These are phyloP conservation scores for Caenorhabditis sp. DNA, from an alignment of 2,888 invertebrate species.

Conservation along the genomic window DNA sequence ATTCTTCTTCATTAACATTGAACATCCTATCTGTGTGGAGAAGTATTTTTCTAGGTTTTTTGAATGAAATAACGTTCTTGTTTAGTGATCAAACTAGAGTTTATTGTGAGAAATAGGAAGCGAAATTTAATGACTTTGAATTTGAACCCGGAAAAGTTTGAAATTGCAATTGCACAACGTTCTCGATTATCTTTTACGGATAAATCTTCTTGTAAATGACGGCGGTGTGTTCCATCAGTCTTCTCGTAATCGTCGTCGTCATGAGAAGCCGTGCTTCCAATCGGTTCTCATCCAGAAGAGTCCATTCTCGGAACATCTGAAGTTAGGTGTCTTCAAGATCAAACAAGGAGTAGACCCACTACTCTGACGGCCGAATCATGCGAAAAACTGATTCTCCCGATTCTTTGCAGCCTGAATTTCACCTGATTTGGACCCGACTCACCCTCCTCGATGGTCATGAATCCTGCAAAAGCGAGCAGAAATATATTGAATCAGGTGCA, in stretches of 20 bases:
- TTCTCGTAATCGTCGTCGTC: conserved; percentile 73
- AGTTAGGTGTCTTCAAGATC: not conserved
- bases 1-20: conserved; percentile 44
- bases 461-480: conserved; percentile 67
- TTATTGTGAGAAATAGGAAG: not conserved
- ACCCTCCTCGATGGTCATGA: conserved; percentile 76
- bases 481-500: conserved; percentile 17
- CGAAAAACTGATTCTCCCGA: conserved; percentile 77
- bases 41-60: conserved; percentile 48
- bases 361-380: conserved; percentile 76
- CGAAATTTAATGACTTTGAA: conserved; percentile 1
- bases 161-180: too few relatives aligned
- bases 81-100: not conserved
- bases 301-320: conserved; percentile 79
- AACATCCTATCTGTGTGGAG: conserved; percentile 50
- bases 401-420: conserved; percentile 69
- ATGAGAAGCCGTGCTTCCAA: conserved; percentile 75
- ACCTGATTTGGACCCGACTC: conserved; percentile 72
- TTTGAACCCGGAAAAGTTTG: not conserved
- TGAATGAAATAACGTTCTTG: not conserved
- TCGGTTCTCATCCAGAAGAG: conserved; percentile 74
- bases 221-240: conserved; percentile 76
- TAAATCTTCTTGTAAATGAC: conserved; percentile 76
- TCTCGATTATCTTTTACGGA: conserved; percentile 71
- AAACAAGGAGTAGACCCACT: conserved; percentile 60